Conservation (phyloP, 2,888 invertebrate species). For the Apoderus coryli region DNA sequence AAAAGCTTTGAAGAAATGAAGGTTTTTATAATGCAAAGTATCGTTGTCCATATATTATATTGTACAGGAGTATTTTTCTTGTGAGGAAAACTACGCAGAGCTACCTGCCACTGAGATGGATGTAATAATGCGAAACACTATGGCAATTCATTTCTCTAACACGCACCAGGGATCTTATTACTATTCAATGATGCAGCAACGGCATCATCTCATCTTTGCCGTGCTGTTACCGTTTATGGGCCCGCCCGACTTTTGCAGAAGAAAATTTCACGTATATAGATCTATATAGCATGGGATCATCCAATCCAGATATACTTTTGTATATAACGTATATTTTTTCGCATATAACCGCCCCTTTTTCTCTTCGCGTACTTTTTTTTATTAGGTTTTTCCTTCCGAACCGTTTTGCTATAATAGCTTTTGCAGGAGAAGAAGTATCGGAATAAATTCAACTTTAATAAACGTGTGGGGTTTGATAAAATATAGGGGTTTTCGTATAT, state of each 20-base stretch:
- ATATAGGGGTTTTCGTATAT: too few species aligned
- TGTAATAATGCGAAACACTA: constrained; percentile 16
- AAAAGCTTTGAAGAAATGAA: too few species aligned
- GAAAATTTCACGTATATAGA: too few species aligned
- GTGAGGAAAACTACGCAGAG: too few species aligned
- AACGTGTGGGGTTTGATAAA: too few species aligned
- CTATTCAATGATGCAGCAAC: constrained; percentile 34
- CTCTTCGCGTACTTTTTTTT: too few species aligned
- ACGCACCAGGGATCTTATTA: constrained; percentile 33
- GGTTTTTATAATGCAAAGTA: too few species aligned
- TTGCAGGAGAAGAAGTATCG: constrained; percentile 18
- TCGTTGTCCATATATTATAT: too few species aligned
- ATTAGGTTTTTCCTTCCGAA: constrained; percentile 16
- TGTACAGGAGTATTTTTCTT: too few species aligned
- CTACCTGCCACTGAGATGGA: too few species aligned
- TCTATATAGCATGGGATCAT: constrained; percentile 21
- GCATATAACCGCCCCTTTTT: constrained; percentile 16
- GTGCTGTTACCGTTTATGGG: constrained; percentile 29
- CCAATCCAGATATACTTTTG: constrained; percentile 21
- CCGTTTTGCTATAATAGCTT: constrained; percentile 17
- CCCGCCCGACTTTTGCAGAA: constrained; percentile 20
- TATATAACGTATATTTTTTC: constrained; percentile 19
- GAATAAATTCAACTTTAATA: constrained; percentile 18
- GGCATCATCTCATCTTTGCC: constrained; percentile 18
- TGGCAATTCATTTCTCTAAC: constrained; percentile 17